Evolutionary conservation across 1,140 invertebrate genomes (phyloP).

Genomic region (Lepidotrigona ventralis): DNA sequence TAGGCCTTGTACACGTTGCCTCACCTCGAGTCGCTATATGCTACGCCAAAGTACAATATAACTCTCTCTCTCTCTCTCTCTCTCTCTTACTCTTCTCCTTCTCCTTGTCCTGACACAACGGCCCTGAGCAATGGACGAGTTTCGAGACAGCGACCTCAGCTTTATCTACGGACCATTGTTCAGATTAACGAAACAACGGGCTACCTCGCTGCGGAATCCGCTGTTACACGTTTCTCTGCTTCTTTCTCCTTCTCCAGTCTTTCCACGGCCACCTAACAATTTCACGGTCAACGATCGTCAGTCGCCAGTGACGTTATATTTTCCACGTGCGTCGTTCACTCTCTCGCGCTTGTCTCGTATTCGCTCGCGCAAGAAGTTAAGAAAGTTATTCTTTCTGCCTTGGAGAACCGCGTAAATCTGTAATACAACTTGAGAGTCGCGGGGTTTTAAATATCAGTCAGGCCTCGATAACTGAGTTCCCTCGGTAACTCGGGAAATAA

Average conservation of each 20-base stretch:
- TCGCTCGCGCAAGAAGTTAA: not conserved
- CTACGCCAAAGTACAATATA: slow-evolving; percentile 31
- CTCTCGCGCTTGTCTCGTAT: not conserved
- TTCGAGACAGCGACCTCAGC: slow-evolving; percentile 48
- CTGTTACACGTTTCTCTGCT: not conserved
- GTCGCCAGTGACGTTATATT: not conserved
- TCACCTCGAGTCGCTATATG: not conserved
- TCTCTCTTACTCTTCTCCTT: slow-evolving; percentile 10
- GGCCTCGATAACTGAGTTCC: no score
- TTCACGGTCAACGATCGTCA: not conserved
- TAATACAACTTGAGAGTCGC: not conserved
- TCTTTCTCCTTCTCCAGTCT: not conserved
- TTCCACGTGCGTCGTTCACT: no score
- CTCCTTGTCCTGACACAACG: slow-evolving; percentile 55
- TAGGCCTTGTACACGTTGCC: slow-evolving; percentile 42
- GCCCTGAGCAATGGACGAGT: slow-evolving; percentile 46
- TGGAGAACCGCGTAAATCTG: not conserved
- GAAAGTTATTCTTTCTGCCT: not conserved
- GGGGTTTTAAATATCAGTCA: not conserved
- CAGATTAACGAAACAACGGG: slow-evolving; percentile 65
- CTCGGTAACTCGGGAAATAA: no score
- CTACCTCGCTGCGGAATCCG: slow-evolving; percentile 25
- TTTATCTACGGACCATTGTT: slow-evolving; percentile 54
- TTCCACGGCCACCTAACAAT: not conserved
- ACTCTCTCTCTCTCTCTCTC: not conserved